Conservation (phyloP, 2,888 invertebrate genomes). For the Petrophora chlorosata region DNA sequence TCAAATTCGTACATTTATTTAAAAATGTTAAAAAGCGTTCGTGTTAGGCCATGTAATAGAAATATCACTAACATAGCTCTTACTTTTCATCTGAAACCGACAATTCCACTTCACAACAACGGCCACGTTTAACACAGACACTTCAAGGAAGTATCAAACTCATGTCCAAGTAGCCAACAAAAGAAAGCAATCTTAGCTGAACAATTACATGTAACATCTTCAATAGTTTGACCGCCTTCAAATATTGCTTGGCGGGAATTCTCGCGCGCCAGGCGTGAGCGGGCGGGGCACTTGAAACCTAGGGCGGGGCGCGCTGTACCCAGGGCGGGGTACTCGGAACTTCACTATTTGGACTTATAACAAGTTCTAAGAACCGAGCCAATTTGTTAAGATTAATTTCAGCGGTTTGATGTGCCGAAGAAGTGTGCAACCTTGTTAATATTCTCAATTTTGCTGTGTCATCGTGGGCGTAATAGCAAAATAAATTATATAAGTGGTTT, state of each 20-base stretch:
- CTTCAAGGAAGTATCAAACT: constrained; percentile 22
- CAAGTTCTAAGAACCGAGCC: constrained; percentile 54
- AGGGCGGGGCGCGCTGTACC: constrained; percentile 52
- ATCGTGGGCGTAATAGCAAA: constrained; percentile 27
- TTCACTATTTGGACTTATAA: constrained; percentile 52
- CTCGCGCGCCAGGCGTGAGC: constrained; percentile 61
- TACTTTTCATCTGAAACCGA: too few relatives aligned
- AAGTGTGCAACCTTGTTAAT: constrained; percentile 45
- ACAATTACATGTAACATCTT: constrained; percentile 58
- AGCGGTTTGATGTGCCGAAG: constrained; percentile 46
- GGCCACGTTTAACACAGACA: neutral
- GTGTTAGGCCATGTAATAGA: too few relatives aligned
- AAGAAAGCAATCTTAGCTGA: constrained; percentile 57
- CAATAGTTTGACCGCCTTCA: constrained; percentile 40
- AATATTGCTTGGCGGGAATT: constrained; percentile 27
- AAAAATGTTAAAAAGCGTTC: too few relatives aligned
- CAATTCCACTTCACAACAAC: neutral
- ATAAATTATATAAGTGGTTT: neutral
- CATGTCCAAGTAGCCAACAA: constrained; percentile 40
- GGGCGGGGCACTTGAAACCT: constrained; percentile 62
- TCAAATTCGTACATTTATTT: too few relatives aligned
- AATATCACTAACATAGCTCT: too few relatives aligned
- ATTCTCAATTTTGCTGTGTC: constrained; percentile 32
- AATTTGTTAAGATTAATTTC: constrained; percentile 71
- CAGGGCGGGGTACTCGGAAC: constrained; percentile 27